Conservation (phyloP, 2,113 vertebrate genomes). For the Chamaea fasciata region DNA sequence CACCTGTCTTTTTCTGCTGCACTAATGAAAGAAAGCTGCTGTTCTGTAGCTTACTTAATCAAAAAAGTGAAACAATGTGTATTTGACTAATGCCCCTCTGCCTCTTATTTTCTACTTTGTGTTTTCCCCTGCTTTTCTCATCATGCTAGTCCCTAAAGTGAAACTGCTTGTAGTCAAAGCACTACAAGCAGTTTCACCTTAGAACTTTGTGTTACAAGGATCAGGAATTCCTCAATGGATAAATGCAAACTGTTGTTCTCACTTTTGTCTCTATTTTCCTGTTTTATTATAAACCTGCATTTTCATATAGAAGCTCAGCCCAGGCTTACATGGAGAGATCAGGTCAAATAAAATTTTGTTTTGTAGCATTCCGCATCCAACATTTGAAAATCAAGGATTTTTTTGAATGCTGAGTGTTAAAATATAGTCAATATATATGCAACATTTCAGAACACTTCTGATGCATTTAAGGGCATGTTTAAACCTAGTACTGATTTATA, state of each 20-base stretch:
- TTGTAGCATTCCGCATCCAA: background rate
- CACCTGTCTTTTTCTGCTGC: background rate
- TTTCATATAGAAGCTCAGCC: conserved; percentile 12
- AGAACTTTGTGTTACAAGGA: background rate
- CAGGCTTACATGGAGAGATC: background rate
- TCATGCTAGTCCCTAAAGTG: background rate
- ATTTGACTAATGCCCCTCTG: background rate
- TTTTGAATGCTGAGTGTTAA: background rate
- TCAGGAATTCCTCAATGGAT: background rate
- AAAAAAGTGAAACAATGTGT: background rate
- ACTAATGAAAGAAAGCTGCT: background rate
- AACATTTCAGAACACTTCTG: background rate
- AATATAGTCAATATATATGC: background rate
- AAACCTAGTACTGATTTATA: background rate
- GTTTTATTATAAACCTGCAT: background rate
- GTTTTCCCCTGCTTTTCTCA: background rate
- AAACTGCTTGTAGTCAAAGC: background rate
- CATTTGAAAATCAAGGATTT: conserved; percentile 35
- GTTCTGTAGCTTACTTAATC: background rate
- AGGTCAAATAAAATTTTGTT: background rate
- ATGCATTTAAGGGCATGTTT: background rate
- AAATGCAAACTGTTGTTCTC: background rate
- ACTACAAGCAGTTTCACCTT: background rate
- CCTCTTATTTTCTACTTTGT: background rate
- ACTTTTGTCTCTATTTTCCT: background rate